Evolutionary conservation across 2,888 invertebrate genomes (phyloP).

Genomic region (Polydesmus complanatus): DNA sequence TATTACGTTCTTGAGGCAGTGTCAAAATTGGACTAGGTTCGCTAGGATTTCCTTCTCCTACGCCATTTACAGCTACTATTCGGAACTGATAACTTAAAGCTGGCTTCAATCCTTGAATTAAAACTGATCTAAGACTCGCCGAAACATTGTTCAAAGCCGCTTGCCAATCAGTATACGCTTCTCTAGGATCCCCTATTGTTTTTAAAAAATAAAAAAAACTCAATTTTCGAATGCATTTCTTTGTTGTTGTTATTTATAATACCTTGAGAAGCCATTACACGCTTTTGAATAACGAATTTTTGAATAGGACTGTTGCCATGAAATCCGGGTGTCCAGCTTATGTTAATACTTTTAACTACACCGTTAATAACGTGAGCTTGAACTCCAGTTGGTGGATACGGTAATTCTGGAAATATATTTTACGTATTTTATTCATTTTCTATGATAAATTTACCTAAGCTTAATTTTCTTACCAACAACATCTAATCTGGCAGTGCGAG

Average conservation of each 20-base stretch:
- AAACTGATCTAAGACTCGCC: conserved; percentile 57
- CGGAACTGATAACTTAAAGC: conserved; percentile 92
- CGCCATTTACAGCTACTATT: conserved; percentile 89
- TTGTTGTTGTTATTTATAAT: conserved; percentile 26
- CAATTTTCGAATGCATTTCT: not conserved
- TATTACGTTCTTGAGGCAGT: conserved; percentile 88
- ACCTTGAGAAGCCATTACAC: conserved; percentile 78
- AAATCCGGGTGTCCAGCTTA: conserved; percentile 90
- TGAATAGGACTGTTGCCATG: conserved; percentile 92
- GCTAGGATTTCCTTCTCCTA: conserved; percentile 86
- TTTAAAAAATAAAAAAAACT: conserved; percentile 21
- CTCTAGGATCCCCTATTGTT: conserved; percentile 62
- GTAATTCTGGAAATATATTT: conserved; percentile 53
- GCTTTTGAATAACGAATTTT: conserved; percentile 80
- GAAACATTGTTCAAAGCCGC: conserved; percentile 76
- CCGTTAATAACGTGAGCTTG: conserved; percentile 47
- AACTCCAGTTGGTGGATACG: conserved; percentile 81
- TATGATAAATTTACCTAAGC: not conserved
- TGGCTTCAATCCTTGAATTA: conserved; percentile 75
- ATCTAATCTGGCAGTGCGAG: conserved; percentile 62
- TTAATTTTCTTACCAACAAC: conserved; percentile 53
- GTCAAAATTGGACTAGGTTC: conserved; percentile 77
- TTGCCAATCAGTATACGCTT: conserved; percentile 72
- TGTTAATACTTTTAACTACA: conserved; percentile 60
- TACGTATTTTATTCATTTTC: not conserved